A percentile compares a stretch with the other conserved stretches of the same genome.
These are phyloP conservation scores for Bungarus multicinctus DNA, from an alignment of 2,113 vertebrate species.

Conservation along the genomic window DNA sequence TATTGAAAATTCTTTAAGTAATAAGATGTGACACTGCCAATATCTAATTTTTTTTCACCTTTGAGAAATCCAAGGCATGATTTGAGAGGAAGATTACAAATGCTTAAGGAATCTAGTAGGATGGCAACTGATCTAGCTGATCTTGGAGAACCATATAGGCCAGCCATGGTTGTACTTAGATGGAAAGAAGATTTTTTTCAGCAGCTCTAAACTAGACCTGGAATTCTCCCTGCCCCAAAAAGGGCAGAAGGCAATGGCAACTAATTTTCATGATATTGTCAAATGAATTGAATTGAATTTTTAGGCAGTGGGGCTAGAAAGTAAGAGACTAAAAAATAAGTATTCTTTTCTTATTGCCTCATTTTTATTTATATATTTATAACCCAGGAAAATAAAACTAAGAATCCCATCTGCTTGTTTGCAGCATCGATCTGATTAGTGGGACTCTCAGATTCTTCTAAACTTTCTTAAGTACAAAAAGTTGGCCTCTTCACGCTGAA, in stretches of 20 bases:
- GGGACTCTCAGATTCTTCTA: neutral
- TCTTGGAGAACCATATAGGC: neutral
- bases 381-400: neutral
- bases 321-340: neutral
- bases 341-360: neutral
- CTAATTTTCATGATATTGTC: neutral
- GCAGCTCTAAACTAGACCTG: neutral
- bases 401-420: neutral
- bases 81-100: neutral
- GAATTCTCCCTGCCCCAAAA: neutral
- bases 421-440: neutral
- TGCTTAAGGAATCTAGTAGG: neutral
- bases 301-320: neutral
- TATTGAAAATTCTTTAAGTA: neutral
- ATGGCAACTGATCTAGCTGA: neutral
- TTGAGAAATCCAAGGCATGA: neutral
- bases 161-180: neutral
- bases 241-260: neutral
- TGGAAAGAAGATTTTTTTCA: neutral
- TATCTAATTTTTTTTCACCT: neutral
- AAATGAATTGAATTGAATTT: neutral
- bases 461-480: neutral
- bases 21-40: neutral
- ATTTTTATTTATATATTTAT: neutral
- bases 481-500: neutral